phyloP scores from a whole-genome alignment of 2,888 invertebrate genomes.

The Drosophila niveifrons region DNA sequence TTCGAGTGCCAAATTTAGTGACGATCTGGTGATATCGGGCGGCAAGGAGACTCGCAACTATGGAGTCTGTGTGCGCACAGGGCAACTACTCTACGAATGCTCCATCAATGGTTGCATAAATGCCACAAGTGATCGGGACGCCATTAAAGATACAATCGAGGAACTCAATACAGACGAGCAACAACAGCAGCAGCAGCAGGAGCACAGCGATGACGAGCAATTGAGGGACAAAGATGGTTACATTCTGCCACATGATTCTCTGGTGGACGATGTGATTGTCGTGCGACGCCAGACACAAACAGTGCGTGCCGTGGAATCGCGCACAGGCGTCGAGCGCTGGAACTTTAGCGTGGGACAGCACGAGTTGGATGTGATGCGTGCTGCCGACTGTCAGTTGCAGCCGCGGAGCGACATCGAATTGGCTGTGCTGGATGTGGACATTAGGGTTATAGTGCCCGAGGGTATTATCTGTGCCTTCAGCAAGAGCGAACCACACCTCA shows the following conservation, averaged over 20 bases:
- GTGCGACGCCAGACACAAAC: constrained; percentile 94
- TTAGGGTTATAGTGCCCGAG: constrained; percentile 90
- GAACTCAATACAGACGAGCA: constrained; percentile 33
- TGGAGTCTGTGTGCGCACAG: constrained; percentile 92
- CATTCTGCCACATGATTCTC: constrained; percentile 77
- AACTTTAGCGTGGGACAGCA: constrained; percentile 98
- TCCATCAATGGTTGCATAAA: constrained; percentile 90
- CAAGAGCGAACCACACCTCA: constrained; percentile 86
- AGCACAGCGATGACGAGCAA: constrained; percentile 47
- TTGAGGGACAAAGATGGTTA: constrained; percentile 56
- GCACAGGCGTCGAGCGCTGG: constrained; percentile 95
- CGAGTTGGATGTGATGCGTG: constrained; percentile 89
- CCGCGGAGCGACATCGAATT: constrained; percentile 79
- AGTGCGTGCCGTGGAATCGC: constrained; percentile 95
- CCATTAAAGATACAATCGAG: constrained; percentile 58
- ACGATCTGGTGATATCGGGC: constrained; percentile 94
- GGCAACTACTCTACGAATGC: constrained; percentile 92
- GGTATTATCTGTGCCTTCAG: constrained; percentile 90
- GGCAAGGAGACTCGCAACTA: constrained; percentile 94
- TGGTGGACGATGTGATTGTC: constrained; percentile 88
- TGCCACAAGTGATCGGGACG: constrained; percentile 86
- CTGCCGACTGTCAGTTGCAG: constrained; percentile 86
- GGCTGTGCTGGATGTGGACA: constrained; percentile 86
- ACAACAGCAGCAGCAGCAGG: constrained; percentile 8
- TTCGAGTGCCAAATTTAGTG: constrained; percentile 94